phyloP scores from a whole-genome alignment of 2,113 vertebrate species.

The Lasiurus borealis region DNA sequence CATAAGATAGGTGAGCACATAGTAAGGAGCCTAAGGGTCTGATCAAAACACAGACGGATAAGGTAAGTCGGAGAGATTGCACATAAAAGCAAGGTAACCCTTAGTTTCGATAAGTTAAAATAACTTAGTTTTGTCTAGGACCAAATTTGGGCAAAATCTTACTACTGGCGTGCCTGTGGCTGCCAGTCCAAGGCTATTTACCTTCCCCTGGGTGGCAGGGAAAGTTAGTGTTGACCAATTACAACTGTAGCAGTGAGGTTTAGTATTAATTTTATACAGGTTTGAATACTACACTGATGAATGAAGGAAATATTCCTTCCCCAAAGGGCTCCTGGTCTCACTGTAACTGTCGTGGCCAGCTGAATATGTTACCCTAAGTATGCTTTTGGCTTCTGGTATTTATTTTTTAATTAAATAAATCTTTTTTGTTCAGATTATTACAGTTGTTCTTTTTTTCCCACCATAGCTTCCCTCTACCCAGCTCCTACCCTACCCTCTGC shows the following conservation, averaged over 20 bases:
- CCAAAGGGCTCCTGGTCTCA: neutral
- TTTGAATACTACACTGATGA: neutral
- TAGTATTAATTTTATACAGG: neutral
- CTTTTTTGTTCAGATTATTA: too few relatives aligned
- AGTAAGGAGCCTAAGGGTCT: neutral
- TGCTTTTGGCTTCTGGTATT: slow-evolving; percentile 1
- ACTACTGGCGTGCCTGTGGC: neutral
- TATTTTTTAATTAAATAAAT: too few relatives aligned
- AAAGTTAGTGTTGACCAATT: neutral
- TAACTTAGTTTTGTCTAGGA: neutral
- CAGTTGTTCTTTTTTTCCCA: too few relatives aligned
- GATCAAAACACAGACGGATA: neutral
- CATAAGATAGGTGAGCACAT: neutral
- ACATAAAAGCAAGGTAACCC: neutral
- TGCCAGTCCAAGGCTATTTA: neutral
- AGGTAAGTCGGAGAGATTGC: neutral
- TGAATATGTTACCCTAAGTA: neutral
- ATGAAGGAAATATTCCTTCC: neutral
- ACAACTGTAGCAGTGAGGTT: neutral
- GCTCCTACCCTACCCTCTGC: too few relatives aligned
- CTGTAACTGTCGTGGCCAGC: neutral
- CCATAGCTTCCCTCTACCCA: too few relatives aligned
- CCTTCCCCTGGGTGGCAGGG: neutral
- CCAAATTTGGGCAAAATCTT: neutral
- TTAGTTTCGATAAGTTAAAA: neutral